Conservation (phyloP, 2,113 vertebrate species). For the Oplegnathus fasciatus region DNA sequence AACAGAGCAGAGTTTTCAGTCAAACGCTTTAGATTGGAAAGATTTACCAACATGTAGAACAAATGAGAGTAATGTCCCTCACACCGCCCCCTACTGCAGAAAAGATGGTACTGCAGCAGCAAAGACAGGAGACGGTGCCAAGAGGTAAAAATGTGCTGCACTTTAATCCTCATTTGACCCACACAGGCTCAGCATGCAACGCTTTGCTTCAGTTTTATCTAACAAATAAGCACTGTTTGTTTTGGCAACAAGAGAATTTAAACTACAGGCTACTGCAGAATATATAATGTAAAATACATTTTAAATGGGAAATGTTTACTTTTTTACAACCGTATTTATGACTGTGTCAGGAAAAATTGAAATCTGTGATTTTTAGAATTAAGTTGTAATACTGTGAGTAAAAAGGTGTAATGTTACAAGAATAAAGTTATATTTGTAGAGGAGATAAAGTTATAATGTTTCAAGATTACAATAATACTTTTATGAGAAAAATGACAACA, state of each 20-base stretch:
- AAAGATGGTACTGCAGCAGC: constrained; percentile 66
- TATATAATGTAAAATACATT: not conserved
- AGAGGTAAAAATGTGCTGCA: constrained; percentile 67
- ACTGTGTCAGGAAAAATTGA: not conserved
- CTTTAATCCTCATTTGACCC: not conserved
- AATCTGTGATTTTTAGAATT: not conserved
- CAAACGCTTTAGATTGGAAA: not conserved
- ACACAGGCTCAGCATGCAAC: not conserved
- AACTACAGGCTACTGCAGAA: not conserved
- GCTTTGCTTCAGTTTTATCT: not conserved
- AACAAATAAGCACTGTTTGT: not conserved
- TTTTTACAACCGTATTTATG: not conserved
- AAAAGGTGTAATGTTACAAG: not conserved
- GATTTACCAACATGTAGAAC: not conserved
- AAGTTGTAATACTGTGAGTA: not conserved
- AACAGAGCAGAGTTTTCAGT: not conserved
- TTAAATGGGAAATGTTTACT: no score
- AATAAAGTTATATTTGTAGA: not conserved
- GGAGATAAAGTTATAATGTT: not conserved
- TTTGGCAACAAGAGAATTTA: not conserved
- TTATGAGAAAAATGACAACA: not conserved
- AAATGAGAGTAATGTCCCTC: constrained; percentile 30
- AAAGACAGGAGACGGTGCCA: constrained; percentile 64
- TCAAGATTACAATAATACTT: not conserved
- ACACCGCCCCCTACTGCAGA: constrained; percentile 72